Conservation (phyloP, 2,888 invertebrate species). For the Cylloceria caligata region DNA sequence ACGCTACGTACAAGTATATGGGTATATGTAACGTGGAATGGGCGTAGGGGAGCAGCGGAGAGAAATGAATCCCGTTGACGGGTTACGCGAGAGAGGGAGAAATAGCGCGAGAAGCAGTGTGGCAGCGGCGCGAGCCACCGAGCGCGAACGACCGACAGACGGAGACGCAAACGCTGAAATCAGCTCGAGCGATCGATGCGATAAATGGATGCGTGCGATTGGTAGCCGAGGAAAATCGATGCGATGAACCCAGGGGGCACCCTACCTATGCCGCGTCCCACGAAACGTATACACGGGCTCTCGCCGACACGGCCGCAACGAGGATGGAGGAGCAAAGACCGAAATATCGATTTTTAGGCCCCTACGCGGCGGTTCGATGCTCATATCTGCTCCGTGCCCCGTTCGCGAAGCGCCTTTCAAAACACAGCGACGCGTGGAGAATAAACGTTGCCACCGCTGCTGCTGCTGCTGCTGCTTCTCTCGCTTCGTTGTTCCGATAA, state of each 20-base stretch:
- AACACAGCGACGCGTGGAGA: slow-evolving; percentile 77
- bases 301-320: slow-evolving; percentile 69
- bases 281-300: slow-evolving; percentile 65
- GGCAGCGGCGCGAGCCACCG: slow-evolving; percentile 33
- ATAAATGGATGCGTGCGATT: slow-evolving; percentile 92
- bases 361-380: slow-evolving; percentile 86
- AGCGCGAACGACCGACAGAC: slow-evolving; percentile 56
- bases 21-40: neutral
- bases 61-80: slow-evolving; percentile 57
- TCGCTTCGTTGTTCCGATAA: slow-evolving; percentile 21
- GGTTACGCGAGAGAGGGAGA: slow-evolving; percentile 37
- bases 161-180: slow-evolving; percentile 83
- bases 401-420: slow-evolving; percentile 81
- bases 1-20: neutral
- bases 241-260: slow-evolving; percentile 74
- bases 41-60: slow-evolving; percentile 3
- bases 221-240: slow-evolving; percentile 85
- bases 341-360: slow-evolving; percentile 91
- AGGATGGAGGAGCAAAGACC: slow-evolving; percentile 89
- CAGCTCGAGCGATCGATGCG: slow-evolving; percentile 88
- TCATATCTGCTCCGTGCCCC: slow-evolving; percentile 82
- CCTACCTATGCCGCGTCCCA: slow-evolving; percentile 71
- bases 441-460: slow-evolving; percentile 46
- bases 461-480: slow-evolving; percentile 3
- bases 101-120: slow-evolving; percentile 43